phyloP scores from a whole-genome alignment of 2,797 vertebrate species.

The Fistularia commersonii region DNA sequence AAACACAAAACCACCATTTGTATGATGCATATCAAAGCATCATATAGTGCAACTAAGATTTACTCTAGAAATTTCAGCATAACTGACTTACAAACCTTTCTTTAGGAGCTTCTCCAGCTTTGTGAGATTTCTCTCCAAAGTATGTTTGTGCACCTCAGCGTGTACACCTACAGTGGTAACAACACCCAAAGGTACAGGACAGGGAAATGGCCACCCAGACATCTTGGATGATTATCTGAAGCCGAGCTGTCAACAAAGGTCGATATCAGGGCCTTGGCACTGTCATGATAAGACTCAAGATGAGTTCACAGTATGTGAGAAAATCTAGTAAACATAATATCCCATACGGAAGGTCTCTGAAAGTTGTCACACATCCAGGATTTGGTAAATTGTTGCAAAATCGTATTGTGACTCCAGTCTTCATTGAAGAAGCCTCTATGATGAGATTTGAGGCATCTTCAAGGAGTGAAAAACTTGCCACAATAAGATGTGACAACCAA shows the following conservation, averaged over 20 bases:
- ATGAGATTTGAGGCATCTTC: no score
- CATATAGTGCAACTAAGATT: not conserved
- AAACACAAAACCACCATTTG: slow-evolving; percentile 4
- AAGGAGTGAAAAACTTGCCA: no score
- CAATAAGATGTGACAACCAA: no score
- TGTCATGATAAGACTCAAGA: no score
- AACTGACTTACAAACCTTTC: slow-evolving; percentile 69
- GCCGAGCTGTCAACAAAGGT: not conserved
- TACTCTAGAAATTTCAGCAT: not conserved
- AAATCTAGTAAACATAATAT: no score
- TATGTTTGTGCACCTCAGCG: slow-evolving; percentile 75
- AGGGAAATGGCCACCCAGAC: slow-evolving; percentile 63
- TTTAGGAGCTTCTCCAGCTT: slow-evolving; percentile 82
- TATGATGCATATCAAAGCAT: not conserved
- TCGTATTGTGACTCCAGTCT: no score
- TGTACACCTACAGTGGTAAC: slow-evolving; percentile 66
- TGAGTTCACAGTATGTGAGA: no score
- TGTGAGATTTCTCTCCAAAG: slow-evolving; percentile 68
- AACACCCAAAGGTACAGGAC: slow-evolving; percentile 75
- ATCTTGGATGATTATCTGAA: slow-evolving; percentile 3
- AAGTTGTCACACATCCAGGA: no score
- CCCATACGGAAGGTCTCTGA: no score
- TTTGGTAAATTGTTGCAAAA: no score
- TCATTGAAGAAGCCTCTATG: no score
- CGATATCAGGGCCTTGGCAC: not conserved